Percentiles rank a stretch among this genome's conserved stretches.
phyloP scores from a whole-genome alignment of 2,113 vertebrate genomes.

The Saimiri boliviensis region DNA sequence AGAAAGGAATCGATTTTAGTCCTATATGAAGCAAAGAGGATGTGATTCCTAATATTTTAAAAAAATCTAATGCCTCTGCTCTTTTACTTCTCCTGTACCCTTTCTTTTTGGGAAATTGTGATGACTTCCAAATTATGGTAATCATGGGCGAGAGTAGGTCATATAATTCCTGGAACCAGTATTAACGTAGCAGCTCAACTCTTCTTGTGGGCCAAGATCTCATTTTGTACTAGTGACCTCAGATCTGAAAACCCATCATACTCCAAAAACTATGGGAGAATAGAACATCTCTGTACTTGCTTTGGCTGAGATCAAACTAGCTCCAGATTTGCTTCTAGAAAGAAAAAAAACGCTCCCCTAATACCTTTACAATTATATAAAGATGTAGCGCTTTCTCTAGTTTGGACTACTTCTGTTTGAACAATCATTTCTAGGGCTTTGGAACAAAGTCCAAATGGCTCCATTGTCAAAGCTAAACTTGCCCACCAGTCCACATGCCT shows the following conservation, averaged over 20 bases:
- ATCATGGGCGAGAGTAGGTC: background rate
- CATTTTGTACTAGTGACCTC: background rate
- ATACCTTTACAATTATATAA: background rate
- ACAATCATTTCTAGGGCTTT: background rate
- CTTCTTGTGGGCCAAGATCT: background rate
- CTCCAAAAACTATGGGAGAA: background rate
- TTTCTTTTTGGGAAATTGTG: background rate
- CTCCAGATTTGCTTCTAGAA: background rate
- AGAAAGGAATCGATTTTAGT: background rate
- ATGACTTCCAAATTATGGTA: background rate
- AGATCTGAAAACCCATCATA: background rate
- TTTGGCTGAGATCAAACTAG: background rate
- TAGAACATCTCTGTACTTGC: background rate
- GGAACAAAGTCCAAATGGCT: background rate
- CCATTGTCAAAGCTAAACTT: background rate
- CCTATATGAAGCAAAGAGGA: background rate
- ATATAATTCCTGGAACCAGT: background rate
- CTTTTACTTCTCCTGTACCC: fast-evolving
- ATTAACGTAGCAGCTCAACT: background rate
- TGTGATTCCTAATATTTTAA: background rate
- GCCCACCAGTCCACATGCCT: background rate
- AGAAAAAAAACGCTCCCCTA: background rate
- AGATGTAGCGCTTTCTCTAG: background rate
- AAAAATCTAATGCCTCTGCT: background rate
- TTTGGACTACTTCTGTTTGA: background rate